phyloP scores from a whole-genome alignment of 2,113 vertebrate species.

The Nanorana parkeri region DNA sequence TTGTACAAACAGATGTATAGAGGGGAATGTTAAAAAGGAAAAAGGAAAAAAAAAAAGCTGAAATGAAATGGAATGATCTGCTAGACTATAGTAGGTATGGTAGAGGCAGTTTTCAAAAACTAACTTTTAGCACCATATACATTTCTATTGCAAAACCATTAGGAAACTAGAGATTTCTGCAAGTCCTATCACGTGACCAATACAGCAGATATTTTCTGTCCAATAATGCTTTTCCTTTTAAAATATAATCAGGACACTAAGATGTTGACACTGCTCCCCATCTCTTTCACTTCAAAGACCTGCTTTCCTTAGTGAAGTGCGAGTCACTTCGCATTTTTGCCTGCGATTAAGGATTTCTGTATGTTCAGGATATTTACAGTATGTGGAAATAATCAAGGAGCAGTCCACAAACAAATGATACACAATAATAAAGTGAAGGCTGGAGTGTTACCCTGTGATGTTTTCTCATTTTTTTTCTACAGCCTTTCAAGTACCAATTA shows the following conservation, averaged over 20 bases:
- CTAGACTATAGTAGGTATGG: too few relatives aligned
- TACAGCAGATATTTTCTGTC: neutral
- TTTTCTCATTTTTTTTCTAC: neutral
- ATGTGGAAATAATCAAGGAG: constrained; percentile 38
- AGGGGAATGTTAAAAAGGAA: too few relatives aligned
- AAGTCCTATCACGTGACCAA: neutral
- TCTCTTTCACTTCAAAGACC: constrained; percentile 30
- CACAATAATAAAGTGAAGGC: constrained; percentile 6
- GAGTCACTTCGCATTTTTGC: constrained; percentile 19
- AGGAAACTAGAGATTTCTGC: neutral
- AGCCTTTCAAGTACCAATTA: too few relatives aligned
- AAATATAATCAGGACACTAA: constrained; percentile 11
- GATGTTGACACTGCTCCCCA: constrained; percentile 8
- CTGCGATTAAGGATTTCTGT: constrained; percentile 39
- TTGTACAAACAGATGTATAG: too few relatives aligned
- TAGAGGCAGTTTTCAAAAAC: too few relatives aligned
- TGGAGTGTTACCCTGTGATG: constrained; percentile 7
- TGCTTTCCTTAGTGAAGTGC: constrained; percentile 5
- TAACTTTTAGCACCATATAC: too few relatives aligned
- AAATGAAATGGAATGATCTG: too few relatives aligned
- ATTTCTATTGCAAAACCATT: too few relatives aligned
- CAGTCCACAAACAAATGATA: constrained; percentile 38
- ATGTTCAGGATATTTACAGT: constrained; percentile 30
- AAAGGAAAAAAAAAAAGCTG: too few relatives aligned
- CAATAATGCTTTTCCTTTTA: constrained; percentile 6